Evolutionary conservation across 2,797 vertebrate species (phyloP).

Genomic region (Myripristis jacobus): DNA sequence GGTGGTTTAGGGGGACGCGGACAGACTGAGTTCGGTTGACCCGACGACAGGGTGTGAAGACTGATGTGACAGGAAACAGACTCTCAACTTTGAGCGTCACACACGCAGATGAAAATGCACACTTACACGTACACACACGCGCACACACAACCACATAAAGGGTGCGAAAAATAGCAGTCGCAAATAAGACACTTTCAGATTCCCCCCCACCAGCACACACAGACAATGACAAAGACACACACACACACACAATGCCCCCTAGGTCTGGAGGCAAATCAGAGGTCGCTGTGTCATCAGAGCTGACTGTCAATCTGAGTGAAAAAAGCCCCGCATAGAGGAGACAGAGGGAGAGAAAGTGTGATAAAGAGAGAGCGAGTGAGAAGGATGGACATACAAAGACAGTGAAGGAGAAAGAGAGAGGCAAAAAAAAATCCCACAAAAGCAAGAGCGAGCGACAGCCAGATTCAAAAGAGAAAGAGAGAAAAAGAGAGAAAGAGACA

Average conservation of each 20-base stretch:
- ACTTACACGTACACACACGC: neutral
- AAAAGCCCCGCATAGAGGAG: slow-evolving; percentile 52
- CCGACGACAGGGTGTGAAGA: slow-evolving; percentile 33
- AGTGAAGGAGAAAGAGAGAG: neutral
- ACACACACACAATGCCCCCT: slow-evolving; percentile 32
- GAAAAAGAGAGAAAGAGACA: slow-evolving; percentile 7
- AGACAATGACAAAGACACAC: no score
- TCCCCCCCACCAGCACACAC: neutral
- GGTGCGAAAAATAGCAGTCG: slow-evolving; percentile 37
- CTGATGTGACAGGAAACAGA: slow-evolving; percentile 61
- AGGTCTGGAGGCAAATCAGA: slow-evolving; percentile 50
- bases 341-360: slow-evolving; percentile 23
- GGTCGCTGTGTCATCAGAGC: slow-evolving; percentile 67
- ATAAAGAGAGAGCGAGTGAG: neutral
- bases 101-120: slow-evolving; percentile 32
- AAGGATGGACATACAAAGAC: neutral
- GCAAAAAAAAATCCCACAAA: neutral
- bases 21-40: slow-evolving; percentile 44
- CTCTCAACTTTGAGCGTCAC: slow-evolving; percentile 37
- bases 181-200: neutral
- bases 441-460: slow-evolving; percentile 4
- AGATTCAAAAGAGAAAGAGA: neutral
- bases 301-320: slow-evolving; percentile 61
- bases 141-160: neutral
- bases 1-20: slow-evolving; percentile 3